phyloP scores from a whole-genome alignment of 2,113 vertebrate genomes.

The Siphamia tubifer region DNA sequence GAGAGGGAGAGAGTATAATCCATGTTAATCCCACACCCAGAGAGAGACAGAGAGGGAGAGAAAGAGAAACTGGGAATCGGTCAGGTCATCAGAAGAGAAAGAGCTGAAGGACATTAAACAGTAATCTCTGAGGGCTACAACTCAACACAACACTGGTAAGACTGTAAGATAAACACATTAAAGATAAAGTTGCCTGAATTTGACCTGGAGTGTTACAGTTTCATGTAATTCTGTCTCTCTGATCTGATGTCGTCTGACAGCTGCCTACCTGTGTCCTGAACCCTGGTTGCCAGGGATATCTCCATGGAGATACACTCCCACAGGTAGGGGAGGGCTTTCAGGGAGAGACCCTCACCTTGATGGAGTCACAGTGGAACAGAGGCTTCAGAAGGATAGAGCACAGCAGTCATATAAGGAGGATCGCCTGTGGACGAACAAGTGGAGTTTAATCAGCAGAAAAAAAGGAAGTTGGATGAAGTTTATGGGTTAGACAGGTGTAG shows the following conservation, averaged over 20 bases:
- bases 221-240: constrained; percentile 62
- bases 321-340: constrained; percentile 38
- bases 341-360: constrained; percentile 53
- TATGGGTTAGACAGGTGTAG: constrained; percentile 52
- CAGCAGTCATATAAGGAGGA: background rate
- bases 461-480: constrained; percentile 20
- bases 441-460: constrained; percentile 3
- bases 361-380: constrained; percentile 26
- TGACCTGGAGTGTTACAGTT: background rate
- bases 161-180: background rate
- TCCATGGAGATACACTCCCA: constrained; percentile 52
- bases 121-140: constrained; percentile 42
- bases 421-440: constrained; percentile 1
- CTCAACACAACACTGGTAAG: constrained; percentile 11
- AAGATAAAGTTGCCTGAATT: background rate
- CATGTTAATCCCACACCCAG: constrained; percentile 73
- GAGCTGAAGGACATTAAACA: constrained; percentile 34
- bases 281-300: constrained; percentile 71
- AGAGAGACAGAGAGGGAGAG: constrained; percentile 25
- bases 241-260: constrained; percentile 64
- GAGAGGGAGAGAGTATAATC: constrained; percentile 68
- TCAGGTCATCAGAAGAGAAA: constrained; percentile 36
- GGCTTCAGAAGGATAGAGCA: background rate
- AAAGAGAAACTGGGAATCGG: constrained; percentile 23
- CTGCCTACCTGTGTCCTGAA: constrained; percentile 63